phyloP scores from a whole-genome alignment of 2,888 invertebrate species.

The Exocentrus adspersus region DNA sequence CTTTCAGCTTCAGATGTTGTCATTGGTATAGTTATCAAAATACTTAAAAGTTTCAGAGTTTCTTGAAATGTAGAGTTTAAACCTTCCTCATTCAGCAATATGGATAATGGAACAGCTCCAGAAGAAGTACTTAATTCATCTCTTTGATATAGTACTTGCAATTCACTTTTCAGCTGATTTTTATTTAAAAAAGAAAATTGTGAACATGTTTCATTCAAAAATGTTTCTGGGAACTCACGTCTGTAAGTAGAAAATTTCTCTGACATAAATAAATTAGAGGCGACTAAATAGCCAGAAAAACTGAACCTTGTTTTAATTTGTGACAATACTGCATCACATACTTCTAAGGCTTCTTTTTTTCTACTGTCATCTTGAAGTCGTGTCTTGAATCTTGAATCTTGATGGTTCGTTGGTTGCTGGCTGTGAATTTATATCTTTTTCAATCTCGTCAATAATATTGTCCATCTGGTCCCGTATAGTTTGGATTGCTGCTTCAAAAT shows the following conservation, averaged over 20 bases:
- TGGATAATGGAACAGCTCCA: conserved; percentile 1
- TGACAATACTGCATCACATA: background rate
- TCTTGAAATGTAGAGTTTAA: conserved; percentile 19
- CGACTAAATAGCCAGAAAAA: background rate
- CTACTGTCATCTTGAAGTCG: too few species aligned
- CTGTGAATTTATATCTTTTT: too few species aligned
- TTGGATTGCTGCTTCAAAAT: conserved; percentile 40
- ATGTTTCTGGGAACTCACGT: background rate
- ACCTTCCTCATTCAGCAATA: background rate
- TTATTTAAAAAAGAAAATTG: background rate
- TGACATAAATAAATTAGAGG: background rate
- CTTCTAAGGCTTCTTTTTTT: background rate
- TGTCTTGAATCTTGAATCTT: too few species aligned
- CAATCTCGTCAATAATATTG: conserved; percentile 14
- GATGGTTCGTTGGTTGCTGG: too few species aligned
- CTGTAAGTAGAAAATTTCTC: background rate
- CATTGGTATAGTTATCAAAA: conserved; percentile 46
- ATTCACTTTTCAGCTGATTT: background rate
- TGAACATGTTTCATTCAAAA: background rate
- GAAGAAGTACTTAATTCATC: background rate
- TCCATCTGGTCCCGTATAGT: conserved; percentile 23
- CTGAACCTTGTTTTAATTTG: background rate
- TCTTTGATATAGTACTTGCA: background rate
- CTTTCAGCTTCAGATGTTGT: conserved; percentile 39
- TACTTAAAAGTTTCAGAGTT: conserved; percentile 41